Conservation (phyloP, 2,113 vertebrate species). For the Acanthisitta chloris region DNA sequence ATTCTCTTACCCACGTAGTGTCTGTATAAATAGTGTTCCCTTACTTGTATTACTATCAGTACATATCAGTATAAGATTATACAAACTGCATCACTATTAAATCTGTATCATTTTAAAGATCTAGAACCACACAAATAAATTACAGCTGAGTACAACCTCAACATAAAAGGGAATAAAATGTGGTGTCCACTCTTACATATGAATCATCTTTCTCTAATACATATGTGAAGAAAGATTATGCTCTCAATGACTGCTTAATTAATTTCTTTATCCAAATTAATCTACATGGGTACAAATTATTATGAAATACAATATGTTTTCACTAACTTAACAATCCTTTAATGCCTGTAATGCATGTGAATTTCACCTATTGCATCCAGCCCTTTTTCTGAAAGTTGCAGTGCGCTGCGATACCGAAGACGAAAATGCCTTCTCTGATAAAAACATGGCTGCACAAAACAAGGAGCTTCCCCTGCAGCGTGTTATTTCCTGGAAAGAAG, state of each 20-base stretch:
- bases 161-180: neutral
- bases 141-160: neutral
- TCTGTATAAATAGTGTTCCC: neutral
- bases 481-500: neutral
- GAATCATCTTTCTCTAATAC: neutral
- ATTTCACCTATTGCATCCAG: neutral
- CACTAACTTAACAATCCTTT: neutral
- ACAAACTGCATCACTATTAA: neutral
- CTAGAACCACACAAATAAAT: neutral
- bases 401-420: rapidly evolving
- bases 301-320: neutral
- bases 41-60: neutral
- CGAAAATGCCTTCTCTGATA: neutral
- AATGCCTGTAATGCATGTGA: neutral
- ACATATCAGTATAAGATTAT: neutral
- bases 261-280: neutral
- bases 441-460: neutral
- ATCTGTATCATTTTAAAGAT: neutral
- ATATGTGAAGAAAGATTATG: neutral
- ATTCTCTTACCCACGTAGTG: neutral
- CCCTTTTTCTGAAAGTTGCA: neutral
- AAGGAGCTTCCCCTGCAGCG: neutral
- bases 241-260: neutral
- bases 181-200: neutral
- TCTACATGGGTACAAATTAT: neutral